Percentiles rank a stretch among this genome's conserved stretches.
These are phyloP conservation scores for Pyrocoelia pectoralis DNA, from an alignment of 2,888 invertebrate species.

Conservation along the genomic window DNA sequence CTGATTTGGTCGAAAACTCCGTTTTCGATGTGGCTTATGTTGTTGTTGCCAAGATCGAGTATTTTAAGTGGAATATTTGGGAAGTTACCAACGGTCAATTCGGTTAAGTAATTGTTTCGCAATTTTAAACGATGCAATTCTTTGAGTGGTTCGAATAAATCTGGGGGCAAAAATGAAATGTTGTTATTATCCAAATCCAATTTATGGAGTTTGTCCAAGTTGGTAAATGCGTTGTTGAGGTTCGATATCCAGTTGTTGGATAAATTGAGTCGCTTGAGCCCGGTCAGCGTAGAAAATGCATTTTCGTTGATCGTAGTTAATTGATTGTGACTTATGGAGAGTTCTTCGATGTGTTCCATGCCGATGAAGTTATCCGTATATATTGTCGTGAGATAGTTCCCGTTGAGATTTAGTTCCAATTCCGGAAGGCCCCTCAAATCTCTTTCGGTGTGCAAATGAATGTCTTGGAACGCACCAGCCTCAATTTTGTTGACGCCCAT, in stretches of 20 bases:
- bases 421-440: background rate
- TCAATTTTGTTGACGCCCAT: slow-evolving; percentile 2
- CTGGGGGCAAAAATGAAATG: background rate
- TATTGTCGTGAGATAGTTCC: background rate
- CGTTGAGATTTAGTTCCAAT: background rate
- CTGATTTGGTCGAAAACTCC: background rate
- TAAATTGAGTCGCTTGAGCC: background rate
- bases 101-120: background rate
- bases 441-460: background rate
- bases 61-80: background rate
- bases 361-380: background rate
- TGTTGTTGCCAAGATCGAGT: slow-evolving; percentile 8
- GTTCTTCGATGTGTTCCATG: background rate
- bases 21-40: background rate
- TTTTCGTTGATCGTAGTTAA: background rate
- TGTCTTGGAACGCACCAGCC: background rate
- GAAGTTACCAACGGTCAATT: slow-evolving; percentile 3
- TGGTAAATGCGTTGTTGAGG: background rate
- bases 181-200: background rate
- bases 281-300: slow-evolving; percentile 3
- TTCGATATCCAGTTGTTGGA: background rate
- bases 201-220: background rate
- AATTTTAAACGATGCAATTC: background rate
- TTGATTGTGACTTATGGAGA: background rate
- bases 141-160: background rate